Evolutionary conservation across 1,140 invertebrate genomes (phyloP).

Genomic region (Bombus sylvicola): DNA sequence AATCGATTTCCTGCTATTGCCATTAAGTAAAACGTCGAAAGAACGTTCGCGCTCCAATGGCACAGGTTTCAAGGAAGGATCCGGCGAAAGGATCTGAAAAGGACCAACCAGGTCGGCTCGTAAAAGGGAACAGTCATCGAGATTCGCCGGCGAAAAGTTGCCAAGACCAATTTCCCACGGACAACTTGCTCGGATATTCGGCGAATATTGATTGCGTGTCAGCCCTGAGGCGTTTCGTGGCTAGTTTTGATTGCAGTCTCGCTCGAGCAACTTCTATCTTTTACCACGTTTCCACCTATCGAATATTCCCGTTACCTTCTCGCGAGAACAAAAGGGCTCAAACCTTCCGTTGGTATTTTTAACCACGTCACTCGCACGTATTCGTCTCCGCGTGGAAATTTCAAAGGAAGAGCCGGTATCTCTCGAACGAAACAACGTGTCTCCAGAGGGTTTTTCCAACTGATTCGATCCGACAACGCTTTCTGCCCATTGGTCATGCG

Average conservation of each 20-base stretch:
- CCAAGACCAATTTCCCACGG: slow-evolving; percentile 42
- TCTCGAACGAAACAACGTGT: slow-evolving; percentile 31
- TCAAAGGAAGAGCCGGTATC: slow-evolving; percentile 10
- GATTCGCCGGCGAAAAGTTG: slow-evolving; percentile 31
- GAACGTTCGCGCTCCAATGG: slow-evolving; percentile 1
- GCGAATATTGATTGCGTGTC: slow-evolving; percentile 54
- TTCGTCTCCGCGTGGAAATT: neutral
- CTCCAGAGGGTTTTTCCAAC: slow-evolving; percentile 18
- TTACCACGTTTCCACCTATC: neutral
- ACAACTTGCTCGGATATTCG: slow-evolving; percentile 25
- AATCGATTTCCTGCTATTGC: neutral
- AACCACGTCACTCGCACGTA: neutral
- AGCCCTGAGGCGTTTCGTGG: neutral
- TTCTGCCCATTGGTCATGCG: slow-evolving; percentile 54
- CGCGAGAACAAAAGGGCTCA: neutral
- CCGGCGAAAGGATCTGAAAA: neutral
- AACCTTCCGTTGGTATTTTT: neutral
- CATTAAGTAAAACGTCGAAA: slow-evolving; percentile 19
- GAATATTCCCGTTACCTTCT: neutral
- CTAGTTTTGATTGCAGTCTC: neutral
- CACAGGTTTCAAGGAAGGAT: neutral
- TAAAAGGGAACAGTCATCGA: slow-evolving; percentile 60
- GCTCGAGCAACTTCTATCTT: neutral
- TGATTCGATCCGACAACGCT: slow-evolving; percentile 64
- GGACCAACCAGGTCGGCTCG: slow-evolving; percentile 17